Percentiles rank a stretch among this genome's conserved stretches.
Conservation (phyloP, 2,888 invertebrate genomes). For the Cryptocephalus primarius region DNA sequence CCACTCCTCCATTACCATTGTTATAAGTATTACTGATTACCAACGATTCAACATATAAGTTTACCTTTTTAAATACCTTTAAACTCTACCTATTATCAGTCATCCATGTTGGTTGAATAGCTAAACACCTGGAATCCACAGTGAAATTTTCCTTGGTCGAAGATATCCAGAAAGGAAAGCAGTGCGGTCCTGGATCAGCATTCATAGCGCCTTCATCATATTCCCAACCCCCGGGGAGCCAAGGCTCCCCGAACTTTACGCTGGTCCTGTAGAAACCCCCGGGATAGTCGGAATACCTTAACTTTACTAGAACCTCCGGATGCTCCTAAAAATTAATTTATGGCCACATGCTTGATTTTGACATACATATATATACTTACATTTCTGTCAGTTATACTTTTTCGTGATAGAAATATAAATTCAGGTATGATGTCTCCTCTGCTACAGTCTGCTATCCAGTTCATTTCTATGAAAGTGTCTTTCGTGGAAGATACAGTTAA, state of each 20-base stretch:
- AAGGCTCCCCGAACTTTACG: conserved; percentile 43
- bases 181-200: conserved; percentile 41
- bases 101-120: conserved; percentile 82
- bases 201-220: conserved; percentile 28
- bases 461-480: conserved; percentile 41
- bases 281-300: conserved; percentile 30
- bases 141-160: conserved; percentile 48
- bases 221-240: conserved; percentile 52
- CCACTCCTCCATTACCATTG: neutral
- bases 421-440: conserved; percentile 25
- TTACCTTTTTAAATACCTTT: conserved; percentile 27
- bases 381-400: conserved; percentile 28
- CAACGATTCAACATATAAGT: neutral
- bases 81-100: conserved; percentile 44
- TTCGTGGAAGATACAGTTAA: conserved; percentile 41
- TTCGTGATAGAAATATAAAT: conserved; percentile 28
- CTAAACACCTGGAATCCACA: conserved; percentile 57
- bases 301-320: conserved; percentile 33
- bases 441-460: conserved; percentile 40
- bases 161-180: conserved; percentile 61
- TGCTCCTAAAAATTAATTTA: conserved; percentile 33
- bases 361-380: conserved; percentile 18
- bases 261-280: conserved; percentile 43
- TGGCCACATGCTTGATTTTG: neutral
- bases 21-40: conserved; percentile 1